phyloP scores from a whole-genome alignment of 23 tunicate genomes.

The Halocynthia roretzi region DNA sequence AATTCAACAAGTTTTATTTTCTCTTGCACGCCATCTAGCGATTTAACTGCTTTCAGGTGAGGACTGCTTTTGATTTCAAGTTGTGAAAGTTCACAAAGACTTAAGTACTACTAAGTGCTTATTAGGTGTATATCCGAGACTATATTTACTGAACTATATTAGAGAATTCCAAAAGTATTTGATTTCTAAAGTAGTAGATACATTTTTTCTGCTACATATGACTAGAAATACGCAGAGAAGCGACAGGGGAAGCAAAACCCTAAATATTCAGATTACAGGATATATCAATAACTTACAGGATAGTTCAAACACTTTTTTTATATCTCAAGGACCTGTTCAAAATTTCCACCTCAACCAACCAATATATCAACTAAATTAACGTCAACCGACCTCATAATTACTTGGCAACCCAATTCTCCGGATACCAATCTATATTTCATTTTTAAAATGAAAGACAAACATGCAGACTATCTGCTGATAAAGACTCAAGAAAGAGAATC shows the following conservation, averaged over 20 bases:
- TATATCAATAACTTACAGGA: too few species aligned
- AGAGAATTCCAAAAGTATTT: too few species aligned
- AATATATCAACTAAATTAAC: neutral
- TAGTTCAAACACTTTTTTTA: neutral
- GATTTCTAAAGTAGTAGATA: too few species aligned
- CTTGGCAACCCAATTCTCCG: neutral
- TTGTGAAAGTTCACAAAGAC: too few species aligned
- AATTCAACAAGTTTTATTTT: neutral
- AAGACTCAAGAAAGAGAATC: neutral
- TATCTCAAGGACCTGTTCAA: conserved; percentile 2
- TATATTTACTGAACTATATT: too few species aligned
- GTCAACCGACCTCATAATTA: conserved; percentile 1
- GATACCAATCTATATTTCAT: neutral
- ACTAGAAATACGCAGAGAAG: too few species aligned
- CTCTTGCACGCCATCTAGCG: neutral
- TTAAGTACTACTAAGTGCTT: too few species aligned
- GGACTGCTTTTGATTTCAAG: too few species aligned
- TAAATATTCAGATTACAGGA: neutral
- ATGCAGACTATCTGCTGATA: neutral
- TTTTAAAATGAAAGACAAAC: neutral
- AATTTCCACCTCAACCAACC: neutral
- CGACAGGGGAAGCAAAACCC: neutral
- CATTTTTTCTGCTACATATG: too few species aligned
- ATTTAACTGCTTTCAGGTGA: too few species aligned
- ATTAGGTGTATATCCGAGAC: too few species aligned